Base-by-base conservation (phyloP, 2,888 invertebrate genomes). In the Abrostola tripartita region DNA sequence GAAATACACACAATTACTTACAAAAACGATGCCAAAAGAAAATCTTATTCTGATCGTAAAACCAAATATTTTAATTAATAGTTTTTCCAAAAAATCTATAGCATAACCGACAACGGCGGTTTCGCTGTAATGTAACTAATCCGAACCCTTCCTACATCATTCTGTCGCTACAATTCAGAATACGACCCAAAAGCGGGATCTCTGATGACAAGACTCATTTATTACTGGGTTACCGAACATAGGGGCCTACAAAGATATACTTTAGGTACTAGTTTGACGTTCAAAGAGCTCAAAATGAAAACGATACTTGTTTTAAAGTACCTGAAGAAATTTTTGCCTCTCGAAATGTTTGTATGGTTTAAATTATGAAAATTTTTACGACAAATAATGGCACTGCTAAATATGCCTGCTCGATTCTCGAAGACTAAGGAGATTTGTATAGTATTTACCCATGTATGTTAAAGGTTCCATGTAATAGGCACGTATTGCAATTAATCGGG, bases 81-180 rank as follows among this genome's bases (percentile, higher is more conserved):
- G 37, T 44, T 47, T 65, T 52, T 62, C 44, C 57, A 57, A 52
- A 50, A 64, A 61, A 75, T 65, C 38, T 52, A 71, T 71, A 71
- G 61, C 56, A 55, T 54, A 57, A 53, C 58, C 54, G 44, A 61
- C 55, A 41, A 61, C 63, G 50, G 65, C 67, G 70, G 71, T 67
- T 70, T 56, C 66, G 49, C 59, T 62, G 71, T 62, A 63, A 37
- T 44, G 42, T 66, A 63, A 65, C 78, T 75, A 68, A 72, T 42
- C 66, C 51, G 58, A 67, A 79, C 82, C 84, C 81, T 78, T 79
- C 79, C 79, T 85, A 83, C 83, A 87, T 87, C 88, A 86, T 78
- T 57, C 83, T 86, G 86, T 84, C 87, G 83, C 82, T 82, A 76
- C 81, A 82, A 85, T 86, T 85, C 81, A 82, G 82, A 85, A 85